Base-by-base conservation (phyloP, 2,113 vertebrate genomes). In the Buteo buteo region DNA sequence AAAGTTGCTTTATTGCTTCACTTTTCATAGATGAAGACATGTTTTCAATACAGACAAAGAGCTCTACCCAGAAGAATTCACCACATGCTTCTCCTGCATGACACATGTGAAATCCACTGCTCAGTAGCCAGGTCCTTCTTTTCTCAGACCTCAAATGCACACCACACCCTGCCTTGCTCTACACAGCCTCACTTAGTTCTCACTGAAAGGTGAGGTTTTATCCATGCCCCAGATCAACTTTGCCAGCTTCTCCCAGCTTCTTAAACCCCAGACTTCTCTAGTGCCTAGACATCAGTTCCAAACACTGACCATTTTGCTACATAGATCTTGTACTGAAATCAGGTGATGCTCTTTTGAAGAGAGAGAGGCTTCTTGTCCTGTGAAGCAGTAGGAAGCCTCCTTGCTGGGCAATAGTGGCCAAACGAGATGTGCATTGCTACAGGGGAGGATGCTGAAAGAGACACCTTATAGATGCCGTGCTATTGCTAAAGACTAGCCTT, bases 1-100 rank as follows among this genome's bases (percentile, higher is more conserved):
- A 54, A 90, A 73, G 66, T 61, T 91, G 78, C 91, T 92, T 95
- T 95, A 44, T 96, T 92, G 34, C 78, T 92, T 83, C 29, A 17
- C 38, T 80, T 55, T 73, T 45, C 32, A 28, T 10, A 77, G 87
- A 64, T 59, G 77, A 83, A 82, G 86, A 44, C 7, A 6, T 32
- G 16, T 88, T 88, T 90, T 86, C 49, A 47, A 11, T 52, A 36
- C 3, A 2, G 71, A 72, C 72, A 91, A 89, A 87, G 72, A 74
- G 16, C 26, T 88, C 36, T 77, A 10, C 29, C 40, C 52, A 82
- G 70, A 82, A 88, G 57, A 55, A 65, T 65, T 93, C 59, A 25
- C 54, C 71, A 49, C 78, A 13, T 70, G 70, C 34, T 80, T 88
- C 34, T 62, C 29, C 79, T 66, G 19, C 40, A 17, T 38, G 78